Base-by-base conservation (phyloP, 2,113 vertebrate species). In the Loxodonta africana region DNA sequence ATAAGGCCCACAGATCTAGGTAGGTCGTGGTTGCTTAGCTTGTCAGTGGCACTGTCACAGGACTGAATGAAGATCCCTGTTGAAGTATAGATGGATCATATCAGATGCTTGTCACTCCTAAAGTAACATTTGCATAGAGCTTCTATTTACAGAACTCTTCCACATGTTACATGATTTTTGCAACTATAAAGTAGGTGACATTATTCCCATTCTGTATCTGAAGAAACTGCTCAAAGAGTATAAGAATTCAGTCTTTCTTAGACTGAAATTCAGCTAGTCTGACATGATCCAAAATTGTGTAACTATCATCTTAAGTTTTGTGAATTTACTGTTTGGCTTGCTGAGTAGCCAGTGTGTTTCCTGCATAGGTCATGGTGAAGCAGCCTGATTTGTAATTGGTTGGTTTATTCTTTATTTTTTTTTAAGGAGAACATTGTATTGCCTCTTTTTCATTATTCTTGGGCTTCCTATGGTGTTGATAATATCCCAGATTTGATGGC, bases 141-240 rank as follows among this genome's bases (percentile, higher is more conserved):
- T 88, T 90, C 81, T 44, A 18, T 83, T 91, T 86, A 44, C 9
- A 94, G 37, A 91, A 63, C 48, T 95, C 51, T 85, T 78, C 17
- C 25, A 48, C 76, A 25, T 90, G 65, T 71, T 37, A 78, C 12
- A 17, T 63, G 63, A 71, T 78, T 87, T 92, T 67, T 33, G 91
- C 5, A 94, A 23, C 44, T 92, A 11, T 77, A n/a, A 87, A 81
- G 18, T 77, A 60, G 62, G 30, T 76, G 74, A 41, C n/a, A 10
- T 76, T 44, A 73, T 82, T 96, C 6, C 44, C n/a, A 21, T 95
- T 81, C 53, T 53, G 21, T 51, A 78, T 46, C 91, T 91, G 73
- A 95, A 94, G 85, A 97, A 96, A 88, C 57, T 93, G 10, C 46
- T 94, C 21, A 28, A n/a, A 92, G 77, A 93, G 82, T 84, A 76